A percentile compares a stretch with the other conserved stretches of the same genome.
phyloP scores from a whole-genome alignment of 2,797 vertebrate species.

The Sebastes matsubarae region DNA sequence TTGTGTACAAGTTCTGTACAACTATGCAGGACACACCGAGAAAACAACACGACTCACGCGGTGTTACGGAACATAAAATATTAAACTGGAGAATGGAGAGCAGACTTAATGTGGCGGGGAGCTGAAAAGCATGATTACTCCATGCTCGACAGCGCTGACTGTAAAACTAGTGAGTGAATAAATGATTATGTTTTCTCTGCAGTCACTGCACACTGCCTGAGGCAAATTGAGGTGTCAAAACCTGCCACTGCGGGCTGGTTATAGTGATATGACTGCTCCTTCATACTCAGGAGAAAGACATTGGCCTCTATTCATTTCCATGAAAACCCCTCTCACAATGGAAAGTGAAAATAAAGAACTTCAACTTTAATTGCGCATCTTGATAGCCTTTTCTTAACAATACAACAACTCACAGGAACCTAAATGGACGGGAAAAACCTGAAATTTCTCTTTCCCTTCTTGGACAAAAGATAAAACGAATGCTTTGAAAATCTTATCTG shows the following conservation, averaged over 20 bases:
- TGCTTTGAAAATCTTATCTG: not conserved
- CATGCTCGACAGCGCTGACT: not conserved
- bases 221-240: slow-evolving; percentile 36
- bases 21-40: not conserved
- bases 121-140: not conserved
- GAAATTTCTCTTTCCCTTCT: not conserved
- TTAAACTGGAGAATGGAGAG: slow-evolving; percentile 8
- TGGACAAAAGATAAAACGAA: not conserved
- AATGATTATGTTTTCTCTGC: slow-evolving; percentile 38
- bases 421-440: not conserved
- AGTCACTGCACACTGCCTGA: not conserved
- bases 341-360: not conserved
- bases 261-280: not conserved
- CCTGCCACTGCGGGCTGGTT: not conserved
- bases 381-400: not conserved
- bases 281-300: not conserved
- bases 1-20: not conserved
- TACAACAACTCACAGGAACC: not conserved
- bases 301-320: not conserved
- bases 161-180: slow-evolving; percentile 29
- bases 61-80: slow-evolving; percentile 27
- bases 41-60: not conserved
- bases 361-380: not conserved
- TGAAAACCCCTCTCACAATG: slow-evolving; percentile 2
- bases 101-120: not conserved